A percentile compares a stretch with the other conserved stretches of the same genome.
Evolutionary conservation across 2,888 invertebrate species (phyloP).

Genomic region (Morpho achilles): DNA sequence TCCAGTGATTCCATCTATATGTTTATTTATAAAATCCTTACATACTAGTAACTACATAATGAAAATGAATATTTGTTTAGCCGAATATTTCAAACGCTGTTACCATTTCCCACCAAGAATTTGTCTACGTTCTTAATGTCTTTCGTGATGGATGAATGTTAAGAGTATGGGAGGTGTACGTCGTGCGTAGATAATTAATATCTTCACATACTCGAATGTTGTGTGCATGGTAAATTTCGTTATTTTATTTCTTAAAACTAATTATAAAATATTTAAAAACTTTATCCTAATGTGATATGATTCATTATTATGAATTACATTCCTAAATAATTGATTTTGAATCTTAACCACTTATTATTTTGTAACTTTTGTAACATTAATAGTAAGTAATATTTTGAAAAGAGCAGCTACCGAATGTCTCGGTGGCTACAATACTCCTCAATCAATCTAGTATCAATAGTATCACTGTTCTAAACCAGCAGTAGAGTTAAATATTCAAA

Average conservation of each 20-base stretch:
- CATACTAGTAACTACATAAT: slow-evolving; percentile 18
- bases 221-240: neutral
- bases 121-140: slow-evolving; percentile 9
- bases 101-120: slow-evolving; percentile 8
- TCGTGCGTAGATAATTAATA: slow-evolving; percentile 11
- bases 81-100: slow-evolving; percentile 11
- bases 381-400: too few relatives aligned
- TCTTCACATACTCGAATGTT: slow-evolving; percentile 5
- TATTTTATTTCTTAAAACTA: slow-evolving; percentile 29
- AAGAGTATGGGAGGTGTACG: slow-evolving; percentile 4
- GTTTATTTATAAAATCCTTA: slow-evolving; percentile 28
- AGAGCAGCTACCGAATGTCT: too few relatives aligned
- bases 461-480: too few relatives aligned
- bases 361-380: too few relatives aligned
- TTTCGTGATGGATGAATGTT: slow-evolving; percentile 3
- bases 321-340: slow-evolving; percentile 10
- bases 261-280: slow-evolving; percentile 29
- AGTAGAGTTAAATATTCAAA: too few relatives aligned
- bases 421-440: too few relatives aligned
- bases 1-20: slow-evolving; percentile 8
- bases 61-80: slow-evolving; percentile 19
- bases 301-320: slow-evolving; percentile 44
- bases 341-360: neutral
- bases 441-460: too few relatives aligned
- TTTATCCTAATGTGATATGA: slow-evolving; percentile 69